Base-by-base conservation (phyloP, 2,113 vertebrate genomes). In the Enhydra lutris region DNA sequence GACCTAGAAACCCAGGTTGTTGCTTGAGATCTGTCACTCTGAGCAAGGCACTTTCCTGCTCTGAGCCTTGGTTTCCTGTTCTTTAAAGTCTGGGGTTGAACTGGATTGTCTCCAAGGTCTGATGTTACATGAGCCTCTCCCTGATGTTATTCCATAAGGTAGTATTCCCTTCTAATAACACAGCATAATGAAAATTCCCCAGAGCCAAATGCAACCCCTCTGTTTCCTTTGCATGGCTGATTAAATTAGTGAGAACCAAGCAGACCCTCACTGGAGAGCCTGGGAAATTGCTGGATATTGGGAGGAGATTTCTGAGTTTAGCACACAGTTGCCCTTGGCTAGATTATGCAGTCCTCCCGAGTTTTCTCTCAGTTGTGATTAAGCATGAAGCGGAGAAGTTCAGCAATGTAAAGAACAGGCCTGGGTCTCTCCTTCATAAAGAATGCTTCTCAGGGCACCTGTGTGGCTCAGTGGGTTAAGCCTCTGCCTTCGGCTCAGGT, bases 181-280 rank as follows among this genome's bases (percentile, higher is more conserved):
- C 39, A 84, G 15, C n/a, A 47, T 65, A 87, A 92, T 78, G 84
- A 89, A 95, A 96, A 92, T 65, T 88, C 80, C 63, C 90, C 31
- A 92, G 84, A 89, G 97, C 76, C 84, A 96, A 95, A 42, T 34
- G 76, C 52, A 95, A 91, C 95, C 88, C 80, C 76, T 88, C 39
- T 29, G 34, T 69, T 97, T 96, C 90, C 95, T 92, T 92, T 78
- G 45, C n/a, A 10, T n/a, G 76, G 50, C 29, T 96, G 69, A 96
- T 96, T 97, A 59, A 96, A 95, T 98, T 94, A 96, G 80, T 36
- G 63, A 45, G 84, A 92, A 79, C 69, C 47, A 73, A 59, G 81
- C 31, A 84, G 57, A 23, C 12, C 52, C 36, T 96, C 69, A 11
- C 15, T 29, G 23, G 74, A 83, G 36, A 96, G 89, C 87, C 83